These are phyloP conservation scores for Glaucidium brasilianum DNA, from an alignment of 2,113 vertebrate genomes.

Conservation along the genomic window DNA sequence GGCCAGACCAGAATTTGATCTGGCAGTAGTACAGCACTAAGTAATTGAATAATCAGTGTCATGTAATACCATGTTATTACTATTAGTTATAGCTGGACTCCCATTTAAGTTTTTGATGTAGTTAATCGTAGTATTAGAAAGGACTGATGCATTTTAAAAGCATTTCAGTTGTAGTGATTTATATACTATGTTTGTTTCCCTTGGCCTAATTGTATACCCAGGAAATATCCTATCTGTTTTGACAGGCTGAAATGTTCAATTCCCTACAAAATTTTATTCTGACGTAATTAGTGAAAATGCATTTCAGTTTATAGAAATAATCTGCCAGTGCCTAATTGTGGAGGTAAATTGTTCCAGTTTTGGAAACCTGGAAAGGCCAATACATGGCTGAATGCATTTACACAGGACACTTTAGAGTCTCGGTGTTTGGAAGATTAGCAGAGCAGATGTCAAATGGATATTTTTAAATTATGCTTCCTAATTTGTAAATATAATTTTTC, in stretches of 20 bases:
- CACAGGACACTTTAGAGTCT: background rate
- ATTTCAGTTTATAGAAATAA: slow-evolving; percentile 14
- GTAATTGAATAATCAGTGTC: background rate
- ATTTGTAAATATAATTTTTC: slow-evolving; percentile 21
- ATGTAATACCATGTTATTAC: background rate
- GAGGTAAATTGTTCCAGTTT: background rate
- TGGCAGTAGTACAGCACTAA: background rate
- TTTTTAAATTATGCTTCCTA: background rate
- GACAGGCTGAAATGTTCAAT: background rate
- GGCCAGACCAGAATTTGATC: background rate
- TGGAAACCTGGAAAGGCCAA: background rate
- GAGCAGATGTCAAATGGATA: slow-evolving; percentile 39
- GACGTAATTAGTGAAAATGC: slow-evolving; percentile 1
- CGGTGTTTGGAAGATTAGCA: background rate
- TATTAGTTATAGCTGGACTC: background rate
- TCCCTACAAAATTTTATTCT: background rate
- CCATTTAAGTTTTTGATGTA: background rate
- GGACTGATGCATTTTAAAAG: background rate
- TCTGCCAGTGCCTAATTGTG: background rate
- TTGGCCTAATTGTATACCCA: background rate
- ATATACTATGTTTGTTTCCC: background rate
- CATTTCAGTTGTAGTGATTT: background rate
- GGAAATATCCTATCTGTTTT: background rate
- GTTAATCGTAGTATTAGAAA: background rate
- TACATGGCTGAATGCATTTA: background rate